Conservation (phyloP, 2,113 vertebrate genomes). For the Anoplopoma fimbria region DNA sequence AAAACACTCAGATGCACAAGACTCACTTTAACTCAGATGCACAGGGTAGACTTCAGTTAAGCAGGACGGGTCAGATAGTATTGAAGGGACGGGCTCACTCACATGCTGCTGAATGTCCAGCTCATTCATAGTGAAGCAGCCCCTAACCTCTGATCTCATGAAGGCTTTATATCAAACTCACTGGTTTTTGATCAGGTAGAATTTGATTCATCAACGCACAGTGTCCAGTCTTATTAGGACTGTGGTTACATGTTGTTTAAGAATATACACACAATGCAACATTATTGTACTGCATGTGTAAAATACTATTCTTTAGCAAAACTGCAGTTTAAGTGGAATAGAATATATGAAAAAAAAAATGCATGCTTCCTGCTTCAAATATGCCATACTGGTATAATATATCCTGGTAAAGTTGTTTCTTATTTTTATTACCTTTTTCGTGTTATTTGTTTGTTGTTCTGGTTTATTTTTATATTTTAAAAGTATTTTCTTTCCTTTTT, state of each 20-base stretch:
- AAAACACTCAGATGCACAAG: neutral
- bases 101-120: neutral
- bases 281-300: slow-evolving; percentile 12
- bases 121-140: neutral
- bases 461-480: slow-evolving; percentile 24
- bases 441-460: slow-evolving; percentile 2
- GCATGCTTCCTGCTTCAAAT: slow-evolving; percentile 32
- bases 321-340: neutral
- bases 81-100: neutral
- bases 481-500: slow-evolving; percentile 24
- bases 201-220: neutral
- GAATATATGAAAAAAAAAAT: neutral
- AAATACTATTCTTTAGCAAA: slow-evolving; percentile 12
- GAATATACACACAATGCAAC: slow-evolving; percentile 7
- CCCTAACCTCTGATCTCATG: neutral
- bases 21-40: slow-evolving; percentile 30
- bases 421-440: neutral
- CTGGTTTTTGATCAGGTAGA: neutral
- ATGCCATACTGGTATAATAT: slow-evolving; percentile 15
- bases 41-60: slow-evolving; percentile 17
- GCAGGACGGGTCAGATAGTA: slow-evolving; percentile 7
- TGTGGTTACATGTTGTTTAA: slow-evolving; percentile 1
- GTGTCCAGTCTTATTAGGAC: neutral
- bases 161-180: neutral
- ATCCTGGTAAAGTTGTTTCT: neutral